Percentiles rank a stretch among this genome's conserved stretches.
Evolutionary conservation across 2,888 invertebrate genomes (phyloP).

Genomic region (Petrolisthes manimaculis): DNA sequence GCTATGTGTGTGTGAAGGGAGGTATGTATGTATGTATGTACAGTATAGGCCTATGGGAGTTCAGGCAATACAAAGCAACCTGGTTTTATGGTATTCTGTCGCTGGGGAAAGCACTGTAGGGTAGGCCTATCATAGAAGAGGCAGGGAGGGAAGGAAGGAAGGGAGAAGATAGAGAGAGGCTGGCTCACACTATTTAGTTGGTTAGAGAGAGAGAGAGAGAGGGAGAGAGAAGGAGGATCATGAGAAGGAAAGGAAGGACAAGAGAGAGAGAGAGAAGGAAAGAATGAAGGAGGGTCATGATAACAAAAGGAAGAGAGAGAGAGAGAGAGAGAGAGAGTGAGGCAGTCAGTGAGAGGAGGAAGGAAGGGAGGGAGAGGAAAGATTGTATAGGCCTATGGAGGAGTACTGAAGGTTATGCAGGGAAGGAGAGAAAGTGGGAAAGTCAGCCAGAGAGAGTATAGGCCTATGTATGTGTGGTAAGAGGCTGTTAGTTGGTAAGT

Average conservation of each 20-base stretch:
- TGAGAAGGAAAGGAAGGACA: neutral
- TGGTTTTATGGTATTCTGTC: neutral
- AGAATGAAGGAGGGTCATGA: neutral
- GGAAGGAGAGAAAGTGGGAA: too few species aligned
- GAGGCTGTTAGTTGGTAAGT: neutral
- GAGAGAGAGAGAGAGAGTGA: slow-evolving; percentile 11
- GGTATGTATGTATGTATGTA: too few species aligned
- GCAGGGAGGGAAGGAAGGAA: neutral
- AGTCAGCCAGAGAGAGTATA: neutral
- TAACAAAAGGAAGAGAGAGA: neutral
- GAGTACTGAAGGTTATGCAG: neutral
- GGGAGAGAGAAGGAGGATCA: neutral
- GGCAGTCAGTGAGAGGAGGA: slow-evolving; percentile 14
- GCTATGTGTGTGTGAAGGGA: too few species aligned
- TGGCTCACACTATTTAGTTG: neutral
- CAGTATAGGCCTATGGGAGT: too few species aligned
- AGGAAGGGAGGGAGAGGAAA: neutral
- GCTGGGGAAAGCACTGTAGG: neutral
- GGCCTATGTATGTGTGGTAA: neutral
- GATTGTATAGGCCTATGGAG: neutral
- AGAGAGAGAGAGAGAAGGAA: neutral
- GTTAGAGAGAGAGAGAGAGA: neutral
- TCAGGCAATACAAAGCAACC: too few species aligned
- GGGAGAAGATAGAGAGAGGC: neutral
- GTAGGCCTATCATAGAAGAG: neutral